A percentile compares a stretch with the other conserved stretches of the same genome.
phyloP scores from a whole-genome alignment of 2,797 vertebrate genomes.

The Lagorchestes hirsutus region DNA sequence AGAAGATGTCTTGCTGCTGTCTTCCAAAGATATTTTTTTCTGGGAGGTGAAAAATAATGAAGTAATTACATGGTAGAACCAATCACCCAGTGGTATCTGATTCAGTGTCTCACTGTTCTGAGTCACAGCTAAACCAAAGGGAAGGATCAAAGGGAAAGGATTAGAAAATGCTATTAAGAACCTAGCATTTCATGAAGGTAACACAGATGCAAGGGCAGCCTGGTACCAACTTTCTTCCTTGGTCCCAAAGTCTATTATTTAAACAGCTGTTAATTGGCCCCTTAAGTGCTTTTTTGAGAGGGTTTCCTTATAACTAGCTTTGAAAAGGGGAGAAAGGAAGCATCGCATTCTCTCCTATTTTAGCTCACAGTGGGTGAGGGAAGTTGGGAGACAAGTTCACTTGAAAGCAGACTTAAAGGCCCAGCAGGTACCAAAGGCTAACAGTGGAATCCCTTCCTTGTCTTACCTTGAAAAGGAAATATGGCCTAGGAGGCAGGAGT shows the following conservation, averaged over 20 bases:
- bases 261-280: not conserved
- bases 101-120: constrained; percentile 72
- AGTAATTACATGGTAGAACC: constrained; percentile 44
- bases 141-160: constrained; percentile 62
- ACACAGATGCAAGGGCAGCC: not conserved
- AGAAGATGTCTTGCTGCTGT: constrained; percentile 58
- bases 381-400: not conserved
- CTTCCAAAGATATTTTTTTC: constrained; percentile 52
- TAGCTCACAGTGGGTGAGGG: not conserved
- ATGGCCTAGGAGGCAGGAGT: not conserved
- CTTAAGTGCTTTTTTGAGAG: not conserved
- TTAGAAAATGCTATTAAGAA: constrained; percentile 76
- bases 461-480: not conserved
- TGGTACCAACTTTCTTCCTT: constrained; percentile 68
- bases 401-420: not conserved
- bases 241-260: constrained; percentile 48
- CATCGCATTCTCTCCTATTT: not conserved
- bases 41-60: constrained; percentile 70
- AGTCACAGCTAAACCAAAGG: constrained; percentile 74
- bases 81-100: constrained; percentile 59
- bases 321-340: not conserved
- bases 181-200: constrained; percentile 72
- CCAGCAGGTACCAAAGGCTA: constrained; percentile 5
- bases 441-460: not conserved
- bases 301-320: not conserved